phyloP scores from a whole-genome alignment of 2,888 invertebrate genomes.

The Nephrotoma guestfalica region DNA sequence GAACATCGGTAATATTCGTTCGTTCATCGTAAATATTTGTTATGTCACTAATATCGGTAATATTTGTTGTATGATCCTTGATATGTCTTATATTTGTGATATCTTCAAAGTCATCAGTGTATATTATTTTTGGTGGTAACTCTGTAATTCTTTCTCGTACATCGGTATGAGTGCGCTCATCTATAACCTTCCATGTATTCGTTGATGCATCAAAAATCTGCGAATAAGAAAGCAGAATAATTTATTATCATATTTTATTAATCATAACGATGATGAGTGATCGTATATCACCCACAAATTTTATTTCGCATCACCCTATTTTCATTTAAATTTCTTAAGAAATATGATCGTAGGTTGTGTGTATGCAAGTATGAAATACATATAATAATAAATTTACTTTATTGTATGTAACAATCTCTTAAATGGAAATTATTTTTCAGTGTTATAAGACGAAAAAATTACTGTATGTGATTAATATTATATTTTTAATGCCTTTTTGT shows the following conservation, averaged over 20 bases:
- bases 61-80: slow-evolving; percentile 16
- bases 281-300: not conserved
- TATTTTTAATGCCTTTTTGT: not conserved
- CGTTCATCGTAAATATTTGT: slow-evolving; percentile 11
- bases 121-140: slow-evolving; percentile 22
- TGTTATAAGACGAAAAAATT: not conserved
- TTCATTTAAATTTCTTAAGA: not conserved
- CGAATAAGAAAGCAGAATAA: slow-evolving; percentile 8
- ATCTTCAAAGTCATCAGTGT: slow-evolving; percentile 31
- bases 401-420: not conserved
- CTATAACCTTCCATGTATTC: slow-evolving; percentile 32
- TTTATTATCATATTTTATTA: not conserved
- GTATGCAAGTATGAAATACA: not conserved
- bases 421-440: not conserved
- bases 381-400: not conserved
- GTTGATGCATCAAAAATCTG: slow-evolving; percentile 33
- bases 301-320: not conserved
- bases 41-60: slow-evolving; percentile 24
- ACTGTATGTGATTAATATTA: not conserved
- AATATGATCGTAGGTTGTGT: not conserved
- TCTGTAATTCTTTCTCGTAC: slow-evolving; percentile 32
- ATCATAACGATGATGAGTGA: not conserved
- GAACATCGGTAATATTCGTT: slow-evolving; percentile 22
- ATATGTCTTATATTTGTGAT: slow-evolving; percentile 24
- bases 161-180: slow-evolving; percentile 32